Evolutionary conservation across 2,888 invertebrate genomes (phyloP).

Genomic region (Suillia variegata): DNA sequence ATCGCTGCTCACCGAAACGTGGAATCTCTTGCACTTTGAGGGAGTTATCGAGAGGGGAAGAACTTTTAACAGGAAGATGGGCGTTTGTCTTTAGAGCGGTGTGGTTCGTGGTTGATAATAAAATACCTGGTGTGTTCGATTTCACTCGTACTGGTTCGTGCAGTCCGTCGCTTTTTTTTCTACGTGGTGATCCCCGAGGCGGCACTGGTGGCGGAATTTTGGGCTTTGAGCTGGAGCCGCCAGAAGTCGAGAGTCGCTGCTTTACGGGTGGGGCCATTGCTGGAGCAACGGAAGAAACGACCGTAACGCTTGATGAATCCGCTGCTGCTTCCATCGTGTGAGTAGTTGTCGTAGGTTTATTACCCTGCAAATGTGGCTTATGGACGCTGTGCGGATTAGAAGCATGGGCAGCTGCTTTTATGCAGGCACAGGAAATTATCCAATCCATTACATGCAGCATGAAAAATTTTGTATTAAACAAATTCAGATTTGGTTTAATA

Average conservation of each 20-base stretch:
- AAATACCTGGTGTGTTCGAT: conserved; percentile 49
- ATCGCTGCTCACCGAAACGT: conserved; percentile 56
- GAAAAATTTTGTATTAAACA: too few relatives aligned
- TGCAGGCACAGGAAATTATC: too few relatives aligned
- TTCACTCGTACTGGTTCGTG: conserved; percentile 25
- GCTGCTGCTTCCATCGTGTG: conserved; percentile 54
- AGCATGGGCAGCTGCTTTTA: conserved; percentile 35
- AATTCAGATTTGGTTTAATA: too few relatives aligned
- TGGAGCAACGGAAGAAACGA: conserved; percentile 51
- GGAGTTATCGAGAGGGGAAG: conserved; percentile 17
- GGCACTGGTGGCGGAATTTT: conserved; percentile 89
- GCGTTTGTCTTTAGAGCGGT: conserved; percentile 10
- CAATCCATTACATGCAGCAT: too few relatives aligned
- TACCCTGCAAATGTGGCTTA: conserved; percentile 34
- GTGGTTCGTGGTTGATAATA: conserved; percentile 28
- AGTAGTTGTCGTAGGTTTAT: conserved; percentile 22
- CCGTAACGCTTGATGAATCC: conserved; percentile 44
- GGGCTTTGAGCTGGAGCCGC: conserved; percentile 67
- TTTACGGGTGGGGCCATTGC: conserved; percentile 53
- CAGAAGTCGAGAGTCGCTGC: conserved; percentile 66
- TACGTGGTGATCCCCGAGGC: conserved; percentile 78
- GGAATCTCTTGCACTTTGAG: conserved; percentile 47
- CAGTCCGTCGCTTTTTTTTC: conserved; percentile 42
- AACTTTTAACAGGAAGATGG: conserved; percentile 14
- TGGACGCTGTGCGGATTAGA: conserved; percentile 46